Percentiles rank a stretch among this genome's conserved stretches.
Conservation (phyloP, 2,113 vertebrate species). For the Lota lota region DNA sequence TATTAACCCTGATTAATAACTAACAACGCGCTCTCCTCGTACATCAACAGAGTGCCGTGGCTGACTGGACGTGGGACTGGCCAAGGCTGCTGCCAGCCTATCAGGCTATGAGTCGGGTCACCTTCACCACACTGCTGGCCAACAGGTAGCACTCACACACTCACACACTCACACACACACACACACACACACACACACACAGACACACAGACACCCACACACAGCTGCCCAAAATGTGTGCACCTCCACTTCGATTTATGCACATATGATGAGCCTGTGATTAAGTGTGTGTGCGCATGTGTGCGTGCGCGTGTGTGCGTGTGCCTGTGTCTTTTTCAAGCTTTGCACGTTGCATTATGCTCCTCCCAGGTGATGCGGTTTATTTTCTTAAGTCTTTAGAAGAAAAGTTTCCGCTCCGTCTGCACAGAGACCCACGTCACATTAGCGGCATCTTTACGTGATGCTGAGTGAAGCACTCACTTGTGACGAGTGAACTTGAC, state of each 20-base stretch:
- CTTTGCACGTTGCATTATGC: too few relatives aligned
- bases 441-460: too few relatives aligned
- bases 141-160: conserved; percentile 79
- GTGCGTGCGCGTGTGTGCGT: too few relatives aligned
- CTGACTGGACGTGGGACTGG: conserved; percentile 90
- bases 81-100: conserved; percentile 82
- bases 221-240: neutral
- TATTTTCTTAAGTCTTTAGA: too few relatives aligned
- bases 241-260: too few relatives aligned
- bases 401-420: too few relatives aligned
- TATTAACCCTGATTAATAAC: conserved; percentile 97
- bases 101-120: conserved; percentile 81
- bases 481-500: too few relatives aligned
- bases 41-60: conserved; percentile 87
- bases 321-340: too few relatives aligned
- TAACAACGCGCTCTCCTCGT: conserved; percentile 84
- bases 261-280: conserved; percentile 9
- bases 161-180: conserved; percentile 13
- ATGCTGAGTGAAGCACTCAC: too few relatives aligned
- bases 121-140: conserved; percentile 84
- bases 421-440: too few relatives aligned
- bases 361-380: too few relatives aligned
- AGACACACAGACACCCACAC: too few relatives aligned
- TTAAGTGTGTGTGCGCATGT: neutral
- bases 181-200: neutral